phyloP scores from a whole-genome alignment of 2,113 vertebrate species.

The Toxotes jaculatrix region DNA sequence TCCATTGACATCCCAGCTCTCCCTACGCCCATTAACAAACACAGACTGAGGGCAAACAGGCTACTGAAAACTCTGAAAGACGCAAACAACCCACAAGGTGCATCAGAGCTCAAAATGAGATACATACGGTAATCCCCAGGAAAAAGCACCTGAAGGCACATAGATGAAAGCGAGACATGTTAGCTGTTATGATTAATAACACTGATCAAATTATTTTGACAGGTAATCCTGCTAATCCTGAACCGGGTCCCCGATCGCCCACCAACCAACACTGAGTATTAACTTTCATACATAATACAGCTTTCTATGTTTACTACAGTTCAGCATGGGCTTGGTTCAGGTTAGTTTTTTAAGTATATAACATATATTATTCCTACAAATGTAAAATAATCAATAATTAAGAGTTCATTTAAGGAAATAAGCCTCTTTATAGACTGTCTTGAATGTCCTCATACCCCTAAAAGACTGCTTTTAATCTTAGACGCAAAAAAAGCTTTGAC shows the following conservation, averaged over 20 bases:
- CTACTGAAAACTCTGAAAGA: conserved; percentile 23
- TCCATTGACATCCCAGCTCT: conserved; percentile 52
- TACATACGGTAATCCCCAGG: neutral
- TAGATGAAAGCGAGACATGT: neutral
- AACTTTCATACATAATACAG: neutral
- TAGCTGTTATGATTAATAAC: conserved; percentile 39
- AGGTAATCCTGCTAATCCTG: conserved; percentile 42
- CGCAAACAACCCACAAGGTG: conserved; percentile 11
- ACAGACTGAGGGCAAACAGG: conserved; percentile 32
- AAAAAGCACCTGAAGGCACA: neutral
- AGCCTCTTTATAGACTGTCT: neutral
- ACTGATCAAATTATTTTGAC: conserved; percentile 37
- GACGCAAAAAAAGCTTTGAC: neutral
- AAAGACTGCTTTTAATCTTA: neutral
- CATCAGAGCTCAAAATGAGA: neutral
- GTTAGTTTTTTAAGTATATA: neutral
- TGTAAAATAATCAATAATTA: neutral
- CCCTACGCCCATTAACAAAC: conserved; percentile 30
- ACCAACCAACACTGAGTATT: neutral
- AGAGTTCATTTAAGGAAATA: neutral
- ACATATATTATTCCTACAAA: neutral
- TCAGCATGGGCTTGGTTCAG: neutral
- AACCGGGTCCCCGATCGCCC: neutral
- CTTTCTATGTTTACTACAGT: neutral
- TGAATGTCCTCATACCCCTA: too few relatives aligned